phyloP scores from a whole-genome alignment of 2,797 vertebrate genomes.

The Anguilla megastoma region DNA sequence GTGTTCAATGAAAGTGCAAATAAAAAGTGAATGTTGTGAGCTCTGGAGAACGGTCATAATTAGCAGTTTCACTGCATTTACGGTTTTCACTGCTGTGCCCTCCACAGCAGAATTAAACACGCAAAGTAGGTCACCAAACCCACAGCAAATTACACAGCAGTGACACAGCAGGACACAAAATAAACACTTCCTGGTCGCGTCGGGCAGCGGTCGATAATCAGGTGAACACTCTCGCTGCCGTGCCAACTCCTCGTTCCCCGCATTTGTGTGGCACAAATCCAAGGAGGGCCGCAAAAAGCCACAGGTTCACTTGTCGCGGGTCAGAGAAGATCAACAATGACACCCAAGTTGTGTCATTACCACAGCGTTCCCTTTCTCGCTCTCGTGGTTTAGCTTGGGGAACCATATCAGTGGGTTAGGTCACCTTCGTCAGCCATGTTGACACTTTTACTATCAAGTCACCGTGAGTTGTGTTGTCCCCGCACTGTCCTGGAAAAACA shows the following conservation, averaged over 20 bases:
- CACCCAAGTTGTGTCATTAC: neutral
- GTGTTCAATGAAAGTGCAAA: neutral
- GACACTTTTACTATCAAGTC: conserved; percentile 7
- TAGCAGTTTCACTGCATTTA: conserved; percentile 12
- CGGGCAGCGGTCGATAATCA: neutral
- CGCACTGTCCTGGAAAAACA: neutral
- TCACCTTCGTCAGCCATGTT: neutral
- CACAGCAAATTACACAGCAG: conserved; percentile 22
- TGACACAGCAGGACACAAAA: neutral
- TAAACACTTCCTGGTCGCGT: conserved; percentile 2
- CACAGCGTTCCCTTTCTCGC: neutral
- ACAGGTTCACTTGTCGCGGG: neutral
- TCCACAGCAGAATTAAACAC: neutral
- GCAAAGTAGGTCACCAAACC: conserved; percentile 25
- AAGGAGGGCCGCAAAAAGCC: neutral
- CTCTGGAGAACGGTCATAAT: neutral
- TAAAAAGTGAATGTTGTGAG: neutral
- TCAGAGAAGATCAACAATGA: neutral
- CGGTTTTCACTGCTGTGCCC: too few relatives aligned
- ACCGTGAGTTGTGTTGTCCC: neutral
- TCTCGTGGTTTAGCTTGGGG: neutral
- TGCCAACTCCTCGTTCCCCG: neutral
- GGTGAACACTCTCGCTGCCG: neutral
- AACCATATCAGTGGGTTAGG: neutral
- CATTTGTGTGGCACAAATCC: neutral